Evolutionary conservation across 1,140 invertebrate genomes (phyloP), one percentile per base, ranked within the genome.

Genomic region (Teleogryllus occipitalis): DNA sequence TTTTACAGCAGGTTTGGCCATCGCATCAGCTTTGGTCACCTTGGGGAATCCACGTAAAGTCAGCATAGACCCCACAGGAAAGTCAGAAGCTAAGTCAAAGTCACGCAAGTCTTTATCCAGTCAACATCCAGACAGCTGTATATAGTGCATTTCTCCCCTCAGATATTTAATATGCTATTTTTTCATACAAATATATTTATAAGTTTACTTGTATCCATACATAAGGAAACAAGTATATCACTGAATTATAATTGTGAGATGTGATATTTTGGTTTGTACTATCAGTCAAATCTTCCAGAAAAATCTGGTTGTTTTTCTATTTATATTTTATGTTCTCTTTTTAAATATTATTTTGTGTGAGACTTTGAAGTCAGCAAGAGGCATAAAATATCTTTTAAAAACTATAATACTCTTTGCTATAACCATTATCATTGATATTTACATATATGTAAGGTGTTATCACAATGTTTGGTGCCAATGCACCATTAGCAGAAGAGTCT

Each of bases 21-120:
- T 96, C 79, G 95, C 93, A 74, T 96, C 94, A 82, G 93, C 95
- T 80, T 90, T 96, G 82, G 95, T 96, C 79, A 95, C 95, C 79
- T 87, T 96, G 74, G 95, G 95, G 21, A 94, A 93, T 86, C 93
- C 92, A 47, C 87, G 92, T 80, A 91, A 92, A 84, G 89, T 91
- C 75, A 91, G 90, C 82, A 92, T 93, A 80, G 89, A 91, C 83
- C 88, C 91, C 82, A 89, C 93, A 85, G 81, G 81, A n/a, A 90
- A 90, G 82, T 89, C 88, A 78, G 92, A 93, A 82, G 89, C 88
- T 49, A 89, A 91, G 85, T 88, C 89, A 79, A 89, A 90, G 82
- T 87, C 88, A 27, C 89, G 92, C 84, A 87, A 87, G 81, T 84
- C 85, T 72, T 76, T 85, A 10, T 85, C 85, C 15, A 93, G 91